These are phyloP conservation scores for Taxidea taxus DNA, from an alignment of 2,113 vertebrate species.

Conservation along the genomic window DNA sequence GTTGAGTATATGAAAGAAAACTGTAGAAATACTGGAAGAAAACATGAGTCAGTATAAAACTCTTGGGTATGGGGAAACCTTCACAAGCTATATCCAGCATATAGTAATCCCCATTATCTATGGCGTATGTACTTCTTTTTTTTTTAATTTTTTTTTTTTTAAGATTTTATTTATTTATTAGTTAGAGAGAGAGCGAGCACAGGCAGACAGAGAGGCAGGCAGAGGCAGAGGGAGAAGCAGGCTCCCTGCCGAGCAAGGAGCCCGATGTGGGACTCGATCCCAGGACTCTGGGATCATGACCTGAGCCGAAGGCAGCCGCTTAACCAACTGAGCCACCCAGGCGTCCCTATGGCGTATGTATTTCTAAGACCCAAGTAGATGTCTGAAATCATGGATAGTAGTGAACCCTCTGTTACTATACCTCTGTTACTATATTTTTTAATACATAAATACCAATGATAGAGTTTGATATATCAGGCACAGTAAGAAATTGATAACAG, in stretches of 20 bases:
- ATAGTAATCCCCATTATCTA: neutral
- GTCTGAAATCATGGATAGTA: neutral
- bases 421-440: neutral
- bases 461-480: neutral
- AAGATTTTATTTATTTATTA: too few relatives aligned
- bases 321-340: too few relatives aligned
- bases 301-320: too few relatives aligned
- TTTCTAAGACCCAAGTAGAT: neutral
- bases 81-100: neutral
- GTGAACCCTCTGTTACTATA: neutral
- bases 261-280: too few relatives aligned
- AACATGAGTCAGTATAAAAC: neutral
- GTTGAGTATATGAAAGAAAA: neutral
- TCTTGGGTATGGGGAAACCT: neutral
- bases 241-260: too few relatives aligned
- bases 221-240: too few relatives aligned
- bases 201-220: too few relatives aligned
- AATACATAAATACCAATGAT: neutral
- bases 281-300: too few relatives aligned
- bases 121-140: neutral
- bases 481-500: neutral
- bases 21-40: neutral
- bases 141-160: too few relatives aligned
- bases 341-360: neutral
- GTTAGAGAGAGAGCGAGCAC: too few relatives aligned